Evolutionary conservation across 2,797 vertebrate species (phyloP), one percentile per base, ranked within the genome.

Genomic region (Phaenicophaeus curvirostris): DNA sequence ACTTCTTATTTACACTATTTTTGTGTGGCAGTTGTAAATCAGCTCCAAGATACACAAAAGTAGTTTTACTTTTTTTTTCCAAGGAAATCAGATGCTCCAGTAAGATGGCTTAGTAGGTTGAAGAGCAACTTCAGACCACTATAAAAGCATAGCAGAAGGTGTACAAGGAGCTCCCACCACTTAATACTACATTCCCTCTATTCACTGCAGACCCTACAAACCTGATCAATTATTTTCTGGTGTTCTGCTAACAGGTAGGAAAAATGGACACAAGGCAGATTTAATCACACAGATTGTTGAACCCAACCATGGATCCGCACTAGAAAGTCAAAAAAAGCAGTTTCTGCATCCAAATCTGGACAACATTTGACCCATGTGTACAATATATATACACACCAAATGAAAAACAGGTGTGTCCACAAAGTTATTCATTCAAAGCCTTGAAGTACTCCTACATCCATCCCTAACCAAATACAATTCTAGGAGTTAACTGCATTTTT

Each of bases 181-280:
- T 50, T 0, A 0, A 2, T 33, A 72, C 21, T 33, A 37, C 15
- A 27, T 13, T 53, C 39, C 24, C 28, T 28, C 69, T n/a, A 42
- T 27, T 71, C 33, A n/a, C 33, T 21, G 46, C n/a, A 59, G 30
- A 68, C 15, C 19, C 42, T 44, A 18, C 15, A 44, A 44, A 44
- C 17, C 16, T 44, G 31, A 28, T 15, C 42, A 80, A 5, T 63
- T 54, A 57, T 33, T 50, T 61, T 10, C 7, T 48, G 33, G 13
- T 54, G 55, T 50, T 63, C 65, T 89, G 25, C 24, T 82, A 82
- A 41, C 8, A n/a, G 13, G 13, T 30, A 17, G 55, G 31, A 84
- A 65, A 78, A 74, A 51, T 0, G 16, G 8, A 35, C 69, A 3
- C 21, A 76, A 58, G 25, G 28, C 2, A 8, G n/a, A 66, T 19